Percentiles rank a stretch among this genome's conserved stretches.
Evolutionary conservation across 2,113 vertebrate species (phyloP).

Genomic region (Mus pahari): DNA sequence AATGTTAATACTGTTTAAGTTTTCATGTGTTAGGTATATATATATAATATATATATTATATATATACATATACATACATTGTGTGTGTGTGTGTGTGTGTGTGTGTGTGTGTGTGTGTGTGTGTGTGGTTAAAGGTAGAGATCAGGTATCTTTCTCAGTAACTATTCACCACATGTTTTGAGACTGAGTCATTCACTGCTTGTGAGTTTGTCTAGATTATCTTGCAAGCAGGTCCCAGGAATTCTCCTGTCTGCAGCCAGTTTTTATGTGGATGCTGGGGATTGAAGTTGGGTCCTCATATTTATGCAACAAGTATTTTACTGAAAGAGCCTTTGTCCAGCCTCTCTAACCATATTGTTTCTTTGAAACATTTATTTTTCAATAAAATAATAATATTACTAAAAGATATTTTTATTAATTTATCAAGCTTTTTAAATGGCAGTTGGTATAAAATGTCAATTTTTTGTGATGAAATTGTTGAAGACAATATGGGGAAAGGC

Average conservation of each 20-base stretch:
- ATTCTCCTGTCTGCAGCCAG: neutral
- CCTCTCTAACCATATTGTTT: neutral
- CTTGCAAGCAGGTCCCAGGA: neutral
- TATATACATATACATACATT: too few species aligned
- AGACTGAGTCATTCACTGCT: neutral
- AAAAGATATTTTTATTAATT: conserved; percentile 10
- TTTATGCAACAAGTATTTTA: neutral
- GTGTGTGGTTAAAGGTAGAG: neutral
- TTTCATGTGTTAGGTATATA: neutral
- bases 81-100: neutral
- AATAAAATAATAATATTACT: neutral
- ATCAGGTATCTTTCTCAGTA: neutral
- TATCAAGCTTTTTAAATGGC: conserved; percentile 13
- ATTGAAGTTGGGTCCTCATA: neutral
- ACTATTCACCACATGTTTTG: neutral
- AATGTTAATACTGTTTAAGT: neutral
- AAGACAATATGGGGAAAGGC: neutral
- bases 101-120: neutral
- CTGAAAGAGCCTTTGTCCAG: neutral
- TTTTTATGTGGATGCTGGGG: neutral
- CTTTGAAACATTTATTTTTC: conserved; percentile 41
- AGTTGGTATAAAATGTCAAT: conserved; percentile 1
- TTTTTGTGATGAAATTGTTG: conserved; percentile 25
- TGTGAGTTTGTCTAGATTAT: neutral
- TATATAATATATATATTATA: too few species aligned